Conservation (phyloP, 92 coral and sea anemone species). For the Porites rus region DNA sequence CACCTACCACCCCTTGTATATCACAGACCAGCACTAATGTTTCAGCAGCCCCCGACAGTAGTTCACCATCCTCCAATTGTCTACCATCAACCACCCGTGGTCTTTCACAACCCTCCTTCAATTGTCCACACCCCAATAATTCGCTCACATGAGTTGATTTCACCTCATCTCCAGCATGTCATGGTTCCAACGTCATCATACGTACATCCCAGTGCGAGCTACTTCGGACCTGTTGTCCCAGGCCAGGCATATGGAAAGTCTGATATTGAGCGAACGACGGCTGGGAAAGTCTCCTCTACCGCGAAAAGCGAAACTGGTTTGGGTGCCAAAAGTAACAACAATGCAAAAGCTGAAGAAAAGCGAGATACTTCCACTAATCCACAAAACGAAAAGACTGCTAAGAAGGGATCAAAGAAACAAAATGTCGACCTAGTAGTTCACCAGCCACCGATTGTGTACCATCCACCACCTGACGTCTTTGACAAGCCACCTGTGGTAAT, state of each 20-base stretch:
- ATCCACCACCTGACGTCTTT: conserved; percentile 78
- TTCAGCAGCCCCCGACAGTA: conserved; percentile 77
- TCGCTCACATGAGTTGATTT: conserved; percentile 51
- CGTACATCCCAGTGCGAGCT: conserved; percentile 49
- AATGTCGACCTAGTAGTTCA: conserved; percentile 66
- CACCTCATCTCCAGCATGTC: conserved; percentile 53
- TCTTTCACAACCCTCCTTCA: conserved; percentile 76
- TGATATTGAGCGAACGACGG: conserved; percentile 27
- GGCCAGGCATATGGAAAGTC: conserved; percentile 72
- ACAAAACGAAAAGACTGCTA: not conserved
- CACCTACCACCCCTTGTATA: conserved; percentile 74
- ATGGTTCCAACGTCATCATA: conserved; percentile 63
- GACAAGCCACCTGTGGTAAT: conserved; percentile 81
- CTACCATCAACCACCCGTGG: conserved; percentile 74
- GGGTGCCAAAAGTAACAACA: not conserved
- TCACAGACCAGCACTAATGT: conserved; percentile 68
- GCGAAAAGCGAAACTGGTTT: not conserved
- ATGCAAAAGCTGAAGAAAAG: conserved; percentile 4
- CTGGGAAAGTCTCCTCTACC: not conserved
- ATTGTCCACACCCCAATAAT: conserved; percentile 55
- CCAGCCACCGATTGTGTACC: conserved; percentile 79
- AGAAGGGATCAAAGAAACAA: conserved; percentile 55
- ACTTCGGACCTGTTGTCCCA: conserved; percentile 42
- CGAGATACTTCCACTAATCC: not conserved
- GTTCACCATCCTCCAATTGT: conserved; percentile 75